A percentile compares a stretch with the other conserved stretches of the same genome.
These are phyloP conservation scores for Microctenopoma lineatum DNA, from an alignment of 2,797 vertebrate genomes.

Conservation along the genomic window DNA sequence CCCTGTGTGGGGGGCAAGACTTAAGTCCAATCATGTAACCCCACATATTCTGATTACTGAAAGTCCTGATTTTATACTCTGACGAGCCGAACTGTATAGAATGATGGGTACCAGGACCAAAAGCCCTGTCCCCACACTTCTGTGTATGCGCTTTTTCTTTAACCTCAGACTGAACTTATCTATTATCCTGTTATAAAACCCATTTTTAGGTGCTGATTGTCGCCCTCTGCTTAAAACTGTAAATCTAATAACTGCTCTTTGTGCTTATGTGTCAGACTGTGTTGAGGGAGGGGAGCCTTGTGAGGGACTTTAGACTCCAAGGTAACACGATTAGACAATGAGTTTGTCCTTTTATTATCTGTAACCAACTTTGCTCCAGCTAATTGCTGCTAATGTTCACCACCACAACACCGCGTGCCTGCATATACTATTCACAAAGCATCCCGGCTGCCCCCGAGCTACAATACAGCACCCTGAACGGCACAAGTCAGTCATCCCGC, in stretches of 20 bases:
- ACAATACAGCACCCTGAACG: conserved; percentile 52
- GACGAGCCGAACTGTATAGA: conserved; percentile 50
- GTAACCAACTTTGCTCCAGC: conserved; percentile 54
- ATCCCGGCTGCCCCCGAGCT: conserved; percentile 52
- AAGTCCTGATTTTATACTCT: conserved; percentile 53
- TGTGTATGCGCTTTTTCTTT: conserved; percentile 9
- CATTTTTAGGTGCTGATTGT: conserved; percentile 44
- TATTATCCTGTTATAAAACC: conserved; percentile 38
- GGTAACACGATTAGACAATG: conserved; percentile 74
- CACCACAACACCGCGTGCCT: conserved; percentile 57
- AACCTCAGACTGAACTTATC: conserved; percentile 30
- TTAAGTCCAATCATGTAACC: conserved; percentile 63
- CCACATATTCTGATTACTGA: conserved; percentile 63
- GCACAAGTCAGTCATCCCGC: conserved; percentile 48
- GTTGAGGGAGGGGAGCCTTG: conserved; percentile 80
- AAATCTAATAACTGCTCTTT: conserved; percentile 80
- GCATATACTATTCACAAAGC: conserved; percentile 59
- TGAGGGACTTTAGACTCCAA: conserved; percentile 82
- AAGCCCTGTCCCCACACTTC: conserved; percentile 40
- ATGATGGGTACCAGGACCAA: conserved; percentile 34
- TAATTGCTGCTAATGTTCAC: conserved; percentile 69
- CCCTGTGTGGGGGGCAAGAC: conserved; percentile 40
- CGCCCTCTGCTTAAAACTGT: conserved; percentile 56
- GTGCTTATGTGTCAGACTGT: conserved; percentile 82
- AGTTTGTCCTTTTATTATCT: conserved; percentile 46